Evolutionary conservation across 2,888 invertebrate species (phyloP).

Genomic region (Nemurella pictetii): DNA sequence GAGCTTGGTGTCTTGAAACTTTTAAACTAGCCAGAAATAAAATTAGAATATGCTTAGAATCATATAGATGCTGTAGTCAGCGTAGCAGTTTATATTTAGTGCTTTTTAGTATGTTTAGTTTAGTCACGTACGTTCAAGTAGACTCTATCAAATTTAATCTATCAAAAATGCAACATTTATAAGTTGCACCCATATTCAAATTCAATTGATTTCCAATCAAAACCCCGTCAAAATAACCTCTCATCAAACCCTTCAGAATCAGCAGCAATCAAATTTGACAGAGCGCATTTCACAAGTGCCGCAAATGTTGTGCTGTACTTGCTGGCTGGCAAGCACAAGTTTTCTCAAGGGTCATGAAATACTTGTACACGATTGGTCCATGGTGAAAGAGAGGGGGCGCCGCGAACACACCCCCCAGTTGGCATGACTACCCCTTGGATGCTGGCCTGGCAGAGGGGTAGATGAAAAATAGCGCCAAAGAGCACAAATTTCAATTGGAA

Average conservation of each 20-base stretch:
- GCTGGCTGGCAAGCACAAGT: neutral
- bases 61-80: too few relatives aligned
- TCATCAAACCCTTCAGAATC: neutral
- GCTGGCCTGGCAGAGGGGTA: neutral
- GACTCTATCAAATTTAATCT: too few relatives aligned
- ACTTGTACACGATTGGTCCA: neutral
- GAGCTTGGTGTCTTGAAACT: neutral
- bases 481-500: neutral
- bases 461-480: neutral
- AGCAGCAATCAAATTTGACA: neutral
- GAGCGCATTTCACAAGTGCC: neutral
- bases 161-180: too few relatives aligned
- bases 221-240: neutral
- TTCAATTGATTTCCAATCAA: neutral
- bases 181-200: too few relatives aligned
- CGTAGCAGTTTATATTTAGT: too few relatives aligned
- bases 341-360: neutral
- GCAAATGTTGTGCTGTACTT: neutral
- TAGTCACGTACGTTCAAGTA: too few relatives aligned
- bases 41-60: too few relatives aligned
- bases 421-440: constrained; percentile 11
- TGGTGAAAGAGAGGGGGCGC: neutral
- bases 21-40: neutral
- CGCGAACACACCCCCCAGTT: constrained; percentile 1
- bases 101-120: too few relatives aligned